These are phyloP conservation scores for Aldrovandia affinis DNA, from an alignment of 2,797 vertebrate genomes.

Conservation along the genomic window DNA sequence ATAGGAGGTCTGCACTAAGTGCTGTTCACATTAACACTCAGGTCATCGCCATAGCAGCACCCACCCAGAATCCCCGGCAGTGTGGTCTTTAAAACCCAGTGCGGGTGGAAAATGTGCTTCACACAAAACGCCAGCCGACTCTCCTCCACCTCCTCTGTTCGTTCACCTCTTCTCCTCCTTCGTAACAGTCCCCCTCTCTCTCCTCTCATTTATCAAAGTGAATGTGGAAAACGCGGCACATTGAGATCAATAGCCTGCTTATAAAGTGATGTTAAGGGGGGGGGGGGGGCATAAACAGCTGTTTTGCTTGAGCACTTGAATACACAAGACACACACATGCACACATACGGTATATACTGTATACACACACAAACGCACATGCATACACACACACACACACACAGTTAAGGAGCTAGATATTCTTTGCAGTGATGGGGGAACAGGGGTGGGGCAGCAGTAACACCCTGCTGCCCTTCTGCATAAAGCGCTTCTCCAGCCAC, in stretches of 20 bases:
- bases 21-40: conserved; percentile 71
- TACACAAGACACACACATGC: background rate
- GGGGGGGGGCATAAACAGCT: background rate
- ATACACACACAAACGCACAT: background rate
- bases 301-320: background rate
- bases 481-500: background rate
- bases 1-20: conserved; percentile 82
- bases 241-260: conserved; percentile 34
- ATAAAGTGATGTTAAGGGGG: conserved; percentile 6
- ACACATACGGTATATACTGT: background rate
- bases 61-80: conserved; percentile 17
- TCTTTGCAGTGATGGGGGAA: background rate
- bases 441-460: background rate
- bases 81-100: conserved; percentile 10
- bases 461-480: background rate
- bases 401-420: background rate
- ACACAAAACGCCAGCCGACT: background rate
- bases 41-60: conserved; percentile 75
- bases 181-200: conserved; percentile 40
- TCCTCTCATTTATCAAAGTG: conserved; percentile 52
- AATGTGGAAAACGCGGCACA: conserved; percentile 35
- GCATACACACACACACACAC: background rate
- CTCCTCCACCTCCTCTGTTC: conserved; percentile 11
- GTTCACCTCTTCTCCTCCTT: conserved; percentile 35
- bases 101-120: background rate